These are phyloP conservation scores for Aelia acuminata DNA, from an alignment of 2,888 invertebrate genomes.

Conservation along the genomic window DNA sequence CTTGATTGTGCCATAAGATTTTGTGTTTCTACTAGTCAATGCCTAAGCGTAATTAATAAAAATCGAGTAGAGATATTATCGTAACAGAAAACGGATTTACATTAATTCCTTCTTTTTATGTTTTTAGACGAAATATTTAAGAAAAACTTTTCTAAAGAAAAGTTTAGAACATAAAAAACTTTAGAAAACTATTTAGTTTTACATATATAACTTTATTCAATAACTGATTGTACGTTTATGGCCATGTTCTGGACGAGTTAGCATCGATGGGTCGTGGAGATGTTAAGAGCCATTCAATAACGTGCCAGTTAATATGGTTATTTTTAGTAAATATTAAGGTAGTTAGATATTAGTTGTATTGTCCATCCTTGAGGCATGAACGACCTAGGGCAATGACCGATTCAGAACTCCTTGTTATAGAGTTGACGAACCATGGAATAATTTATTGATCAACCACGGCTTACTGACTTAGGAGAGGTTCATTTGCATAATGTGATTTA, in stretches of 20 bases:
- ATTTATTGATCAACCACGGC: constrained; percentile 13
- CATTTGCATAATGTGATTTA: constrained; percentile 18
- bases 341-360: no score
- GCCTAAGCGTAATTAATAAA: no score
- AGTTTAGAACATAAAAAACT: no score
- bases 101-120: no score
- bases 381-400: constrained; percentile 18
- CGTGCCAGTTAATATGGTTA: not conserved
- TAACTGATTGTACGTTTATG: not conserved
- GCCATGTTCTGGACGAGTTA: not conserved
- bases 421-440: constrained; percentile 3
- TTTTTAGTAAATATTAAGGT: not conserved
- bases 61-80: no score
- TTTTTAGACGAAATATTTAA: no score
- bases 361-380: not conserved
- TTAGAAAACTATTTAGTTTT: no score
- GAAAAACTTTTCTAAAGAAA: no score
- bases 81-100: no score
- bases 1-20: no score
- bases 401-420: not conserved
- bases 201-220: no score
- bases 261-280: not conserved
- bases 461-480: not conserved
- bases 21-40: no score
- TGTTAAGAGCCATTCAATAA: not conserved